phyloP scores from a whole-genome alignment of 2,797 vertebrate genomes.

The Rhinophrynus dorsalis region DNA sequence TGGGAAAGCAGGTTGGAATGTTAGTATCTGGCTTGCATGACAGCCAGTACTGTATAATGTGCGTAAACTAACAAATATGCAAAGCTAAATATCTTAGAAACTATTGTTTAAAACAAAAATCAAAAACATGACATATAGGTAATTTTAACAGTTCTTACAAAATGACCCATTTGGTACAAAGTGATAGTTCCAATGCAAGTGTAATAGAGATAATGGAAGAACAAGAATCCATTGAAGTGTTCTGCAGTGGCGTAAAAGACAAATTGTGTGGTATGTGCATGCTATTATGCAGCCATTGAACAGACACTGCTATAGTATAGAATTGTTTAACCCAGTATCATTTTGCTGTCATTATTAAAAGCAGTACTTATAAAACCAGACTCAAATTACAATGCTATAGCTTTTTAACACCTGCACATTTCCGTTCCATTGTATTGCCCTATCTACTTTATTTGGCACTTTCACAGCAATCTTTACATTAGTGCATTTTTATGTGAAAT shows the following conservation, averaged over 20 bases:
- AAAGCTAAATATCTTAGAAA: too few relatives aligned
- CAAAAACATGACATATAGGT: too few relatives aligned
- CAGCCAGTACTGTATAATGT: too few relatives aligned
- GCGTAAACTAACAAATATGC: too few relatives aligned
- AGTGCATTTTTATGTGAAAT: not conserved
- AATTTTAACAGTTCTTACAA: too few relatives aligned
- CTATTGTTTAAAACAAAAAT: too few relatives aligned
- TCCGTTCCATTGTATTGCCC: constrained; percentile 7
- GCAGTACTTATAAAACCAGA: constrained; percentile 8
- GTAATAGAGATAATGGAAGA: constrained; percentile 8
- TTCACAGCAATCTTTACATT: not conserved
- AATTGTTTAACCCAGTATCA: constrained; percentile 10
- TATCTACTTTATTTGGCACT: constrained; percentile 2
- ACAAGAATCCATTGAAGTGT: not conserved
- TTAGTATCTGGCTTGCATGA: too few relatives aligned
- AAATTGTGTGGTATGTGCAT: not conserved
- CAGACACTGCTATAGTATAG: not conserved
- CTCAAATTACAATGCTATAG: constrained; percentile 1
- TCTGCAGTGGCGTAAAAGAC: not conserved
- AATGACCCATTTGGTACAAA: too few relatives aligned
- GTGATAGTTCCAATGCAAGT: too few relatives aligned
- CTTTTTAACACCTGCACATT: constrained; percentile 5
- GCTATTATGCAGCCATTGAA: constrained; percentile 10
- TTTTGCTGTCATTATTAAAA: constrained; percentile 16
- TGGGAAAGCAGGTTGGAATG: too few relatives aligned